phyloP scores from a whole-genome alignment of 2,888 invertebrate species.

The Pristionchus entomophagus region DNA sequence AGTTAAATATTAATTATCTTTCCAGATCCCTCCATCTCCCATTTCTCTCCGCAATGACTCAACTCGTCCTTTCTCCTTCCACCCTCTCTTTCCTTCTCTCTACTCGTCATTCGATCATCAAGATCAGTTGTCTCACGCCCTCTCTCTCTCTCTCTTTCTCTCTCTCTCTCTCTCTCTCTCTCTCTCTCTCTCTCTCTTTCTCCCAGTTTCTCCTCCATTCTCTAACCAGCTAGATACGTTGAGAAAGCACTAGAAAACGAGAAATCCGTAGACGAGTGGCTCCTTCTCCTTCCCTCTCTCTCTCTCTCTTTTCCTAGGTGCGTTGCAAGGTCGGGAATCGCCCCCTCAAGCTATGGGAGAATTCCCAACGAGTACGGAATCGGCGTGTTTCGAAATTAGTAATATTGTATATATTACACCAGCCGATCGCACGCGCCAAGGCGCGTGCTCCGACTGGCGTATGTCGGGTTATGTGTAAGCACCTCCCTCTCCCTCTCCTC shows the following conservation, averaged over 20 bases:
- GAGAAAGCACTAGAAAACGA: not conserved
- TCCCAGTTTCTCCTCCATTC: conserved; percentile 2
- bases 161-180: not conserved
- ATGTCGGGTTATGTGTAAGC: no score
- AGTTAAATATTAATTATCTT: not conserved
- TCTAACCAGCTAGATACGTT: not conserved
- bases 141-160: not conserved
- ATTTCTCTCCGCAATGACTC: not conserved
- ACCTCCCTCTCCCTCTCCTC: no score
- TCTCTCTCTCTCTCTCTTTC: not conserved
- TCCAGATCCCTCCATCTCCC: not conserved
- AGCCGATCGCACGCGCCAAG: no score
- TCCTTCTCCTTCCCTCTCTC: not conserved
- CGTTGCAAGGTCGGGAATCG: conserved; percentile 8
- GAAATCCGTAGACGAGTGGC: not conserved
- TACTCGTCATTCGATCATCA: not conserved
- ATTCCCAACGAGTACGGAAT: no score
- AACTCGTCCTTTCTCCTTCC: not conserved
- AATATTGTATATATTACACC: no score
- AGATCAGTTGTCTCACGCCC: not conserved
- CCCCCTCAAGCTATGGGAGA: not conserved
- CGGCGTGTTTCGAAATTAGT: no score
- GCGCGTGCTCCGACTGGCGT: no score
- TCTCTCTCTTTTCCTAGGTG: not conserved
- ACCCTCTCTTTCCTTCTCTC: not conserved